Evolutionary conservation across 2,888 invertebrate species (phyloP).

Genomic region (Eristalis intricaria): DNA sequence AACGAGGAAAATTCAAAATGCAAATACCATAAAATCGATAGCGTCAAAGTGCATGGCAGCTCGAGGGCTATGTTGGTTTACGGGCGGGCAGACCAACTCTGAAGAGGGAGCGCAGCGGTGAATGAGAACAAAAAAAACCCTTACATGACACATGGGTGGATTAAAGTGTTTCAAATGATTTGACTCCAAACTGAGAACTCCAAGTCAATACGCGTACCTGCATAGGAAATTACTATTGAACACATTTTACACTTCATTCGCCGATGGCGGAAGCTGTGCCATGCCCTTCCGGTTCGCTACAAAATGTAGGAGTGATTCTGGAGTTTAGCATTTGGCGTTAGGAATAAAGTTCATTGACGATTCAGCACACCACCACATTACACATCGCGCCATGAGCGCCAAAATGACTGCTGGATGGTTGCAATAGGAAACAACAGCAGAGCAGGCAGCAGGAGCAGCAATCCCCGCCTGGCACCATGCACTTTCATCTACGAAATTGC

Average conservation of each 20-base stretch:
- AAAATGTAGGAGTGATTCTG: background rate
- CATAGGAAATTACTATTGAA: slow-evolving; percentile 62
- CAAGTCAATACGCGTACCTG: slow-evolving; percentile 43
- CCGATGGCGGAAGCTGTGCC: slow-evolving; percentile 23
- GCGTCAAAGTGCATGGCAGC: slow-evolving; percentile 27
- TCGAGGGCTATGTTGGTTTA: background rate
- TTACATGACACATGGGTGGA: slow-evolving; percentile 31
- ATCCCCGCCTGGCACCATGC: slow-evolving; percentile 4
- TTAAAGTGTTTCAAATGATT: slow-evolving; percentile 54
- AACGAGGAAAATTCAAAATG: slow-evolving; percentile 15
- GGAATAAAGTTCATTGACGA: slow-evolving; percentile 47
- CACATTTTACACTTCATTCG: slow-evolving; percentile 66
- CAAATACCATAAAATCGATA: slow-evolving; percentile 48
- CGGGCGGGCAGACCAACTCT: background rate
- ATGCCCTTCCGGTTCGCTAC: slow-evolving; percentile 14
- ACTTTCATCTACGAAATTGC: slow-evolving; percentile 57
- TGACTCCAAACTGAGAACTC: slow-evolving; percentile 36
- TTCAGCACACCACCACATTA: slow-evolving; percentile 37
- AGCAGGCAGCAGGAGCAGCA: background rate
- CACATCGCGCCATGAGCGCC: slow-evolving; percentile 38
- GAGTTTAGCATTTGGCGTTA: background rate
- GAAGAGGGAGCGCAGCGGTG: background rate
- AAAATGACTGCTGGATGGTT: slow-evolving; percentile 12
- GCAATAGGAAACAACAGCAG: background rate
- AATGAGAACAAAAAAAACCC: background rate